phyloP scores from a whole-genome alignment of 2,113 vertebrate species.

The Apodemus sylvaticus region DNA sequence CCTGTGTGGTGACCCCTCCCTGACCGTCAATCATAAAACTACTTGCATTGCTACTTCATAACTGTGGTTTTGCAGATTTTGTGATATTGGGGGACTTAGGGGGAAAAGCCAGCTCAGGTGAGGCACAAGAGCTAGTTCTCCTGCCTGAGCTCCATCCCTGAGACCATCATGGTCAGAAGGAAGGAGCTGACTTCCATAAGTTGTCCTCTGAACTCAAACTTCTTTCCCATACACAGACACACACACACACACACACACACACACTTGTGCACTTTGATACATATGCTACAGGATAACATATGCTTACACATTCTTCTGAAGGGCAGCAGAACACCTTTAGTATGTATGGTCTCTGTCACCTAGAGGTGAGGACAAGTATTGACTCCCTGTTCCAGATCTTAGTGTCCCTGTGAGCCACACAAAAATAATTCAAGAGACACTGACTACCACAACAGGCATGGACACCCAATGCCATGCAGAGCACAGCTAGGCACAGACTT shows the following conservation, averaged over 20 bases:
- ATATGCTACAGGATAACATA: background rate
- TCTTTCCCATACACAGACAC: background rate
- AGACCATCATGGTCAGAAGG: background rate
- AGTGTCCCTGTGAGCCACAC: too few relatives aligned
- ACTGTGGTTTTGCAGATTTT: background rate
- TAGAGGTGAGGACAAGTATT: background rate
- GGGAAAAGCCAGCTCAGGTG: background rate
- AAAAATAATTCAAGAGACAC: too few relatives aligned
- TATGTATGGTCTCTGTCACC: background rate
- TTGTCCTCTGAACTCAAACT: background rate
- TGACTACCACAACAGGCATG: too few relatives aligned
- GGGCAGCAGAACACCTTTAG: too few relatives aligned
- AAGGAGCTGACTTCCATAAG: background rate
- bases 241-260: background rate
- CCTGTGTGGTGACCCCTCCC: background rate
- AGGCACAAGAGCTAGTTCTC: background rate
- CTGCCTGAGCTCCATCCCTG: background rate
- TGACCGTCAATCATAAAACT: background rate
- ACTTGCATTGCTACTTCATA: background rate
- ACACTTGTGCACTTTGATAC: background rate
- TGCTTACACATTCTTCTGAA: background rate
- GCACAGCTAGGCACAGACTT: too few relatives aligned
- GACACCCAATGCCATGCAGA: too few relatives aligned
- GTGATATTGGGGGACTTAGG: background rate
- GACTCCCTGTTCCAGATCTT: background rate